Base-by-base conservation (phyloP, 2,797 vertebrate species). In the Caiman crocodilus region DNA sequence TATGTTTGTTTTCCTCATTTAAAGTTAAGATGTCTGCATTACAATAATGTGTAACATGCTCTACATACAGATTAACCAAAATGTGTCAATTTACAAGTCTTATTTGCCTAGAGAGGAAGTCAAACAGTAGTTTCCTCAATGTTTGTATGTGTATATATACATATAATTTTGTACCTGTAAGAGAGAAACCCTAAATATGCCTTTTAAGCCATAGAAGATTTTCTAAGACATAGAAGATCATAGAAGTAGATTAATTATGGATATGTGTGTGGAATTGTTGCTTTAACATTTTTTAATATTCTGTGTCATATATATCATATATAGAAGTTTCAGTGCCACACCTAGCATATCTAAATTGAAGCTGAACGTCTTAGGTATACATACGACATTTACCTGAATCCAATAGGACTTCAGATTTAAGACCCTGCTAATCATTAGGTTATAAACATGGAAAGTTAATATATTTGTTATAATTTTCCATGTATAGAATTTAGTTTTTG, bases 1-100 rank as follows among this genome's bases (percentile, higher is more conserved):
- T 97, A 97, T 98, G 97, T 98, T 97, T 98, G 95, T 97, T 98
- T 98, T 97, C 67, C 0, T 98, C 96, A 94, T 97, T 98, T 97
- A 96, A 98, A 97, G 96, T 97, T 97, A 96, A 97, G 97, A 98
- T 97, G 96, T 79, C 94, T 93, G 95, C 96, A 90, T 97, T 96
- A 82, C 82, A 93, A 91, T 79, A 95, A 96, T 94, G 87, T 92
- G 90, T 92, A 96, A 91, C 93, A 96, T 8, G 85, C 67, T 87
- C 90, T 95, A 97, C 93, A 95, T 97, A 95, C 94, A 97, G 96
- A 97, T 97, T 95, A 96, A 96, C 91, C 90, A 94, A 95, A 97
- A 97, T 92, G 90, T 94, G 96, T 96, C 97, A 94, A 94, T 97
- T 98, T 96, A 97, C 78, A 91, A 96, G 92, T 32, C 79, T 88